A percentile compares a stretch with the other conserved stretches of the same genome.
Evolutionary conservation across 2,797 vertebrate species (phyloP).

Genomic region (Salmo trutta): DNA sequence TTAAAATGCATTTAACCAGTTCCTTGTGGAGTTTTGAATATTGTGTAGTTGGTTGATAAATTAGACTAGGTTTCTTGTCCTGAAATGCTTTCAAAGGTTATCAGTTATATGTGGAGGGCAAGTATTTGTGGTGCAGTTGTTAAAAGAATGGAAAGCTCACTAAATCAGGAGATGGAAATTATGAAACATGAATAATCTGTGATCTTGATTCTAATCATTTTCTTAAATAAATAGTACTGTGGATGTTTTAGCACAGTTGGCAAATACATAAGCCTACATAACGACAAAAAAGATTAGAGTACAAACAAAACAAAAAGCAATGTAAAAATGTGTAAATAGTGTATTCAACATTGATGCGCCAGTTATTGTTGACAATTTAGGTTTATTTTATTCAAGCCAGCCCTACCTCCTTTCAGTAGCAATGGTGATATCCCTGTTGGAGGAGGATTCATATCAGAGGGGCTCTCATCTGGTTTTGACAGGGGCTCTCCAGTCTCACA

Average conservation of each 20-base stretch:
- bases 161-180: too few species aligned
- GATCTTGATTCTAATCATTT: too few species aligned
- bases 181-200: too few species aligned
- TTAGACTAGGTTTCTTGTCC: neutral
- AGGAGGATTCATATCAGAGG: constrained; percentile 32
- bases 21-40: neutral
- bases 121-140: neutral
- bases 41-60: neutral
- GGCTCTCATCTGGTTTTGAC: constrained; percentile 69
- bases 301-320: too few species aligned
- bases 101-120: neutral
- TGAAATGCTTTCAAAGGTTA: neutral
- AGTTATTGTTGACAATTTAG: too few species aligned
- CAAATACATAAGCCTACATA: neutral
- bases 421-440: constrained; percentile 30
- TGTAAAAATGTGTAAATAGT: too few species aligned
- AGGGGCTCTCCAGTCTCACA: constrained; percentile 37
- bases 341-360: too few species aligned
- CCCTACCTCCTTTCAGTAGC: neutral
- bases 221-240: too few species aligned
- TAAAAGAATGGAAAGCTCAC: neutral
- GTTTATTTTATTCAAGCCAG: too few species aligned
- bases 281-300: neutral
- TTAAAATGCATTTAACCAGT: neutral
- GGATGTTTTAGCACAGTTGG: neutral